phyloP scores from a whole-genome alignment of 2,797 vertebrate species.

The Zenarchopterus dispar region DNA sequence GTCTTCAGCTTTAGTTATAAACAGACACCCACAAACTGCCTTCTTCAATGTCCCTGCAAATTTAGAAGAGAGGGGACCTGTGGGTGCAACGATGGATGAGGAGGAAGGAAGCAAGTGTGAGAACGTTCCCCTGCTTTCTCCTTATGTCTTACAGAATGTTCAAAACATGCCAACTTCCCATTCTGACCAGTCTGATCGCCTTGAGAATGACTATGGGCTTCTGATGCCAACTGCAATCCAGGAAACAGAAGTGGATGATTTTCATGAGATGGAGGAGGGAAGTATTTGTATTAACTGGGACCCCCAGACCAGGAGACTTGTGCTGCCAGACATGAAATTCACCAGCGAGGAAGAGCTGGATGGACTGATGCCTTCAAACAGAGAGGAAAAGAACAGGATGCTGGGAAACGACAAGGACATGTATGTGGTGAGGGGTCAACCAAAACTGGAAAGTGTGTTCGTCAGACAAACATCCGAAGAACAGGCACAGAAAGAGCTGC shows the following conservation, averaged over 20 bases:
- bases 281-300: constrained; percentile 38
- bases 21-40: constrained; percentile 3
- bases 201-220: constrained; percentile 26
- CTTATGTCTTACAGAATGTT: constrained; percentile 33
- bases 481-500: not conserved
- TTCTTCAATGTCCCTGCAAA: constrained; percentile 9
- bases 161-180: not conserved
- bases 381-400: not conserved
- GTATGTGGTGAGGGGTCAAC: not conserved
- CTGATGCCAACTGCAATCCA: not conserved
- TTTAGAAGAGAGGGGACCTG: not conserved
- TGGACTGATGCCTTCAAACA: constrained; percentile 4
- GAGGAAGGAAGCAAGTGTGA: constrained; percentile 13
- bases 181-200: not conserved
- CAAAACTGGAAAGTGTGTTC: constrained; percentile 52
- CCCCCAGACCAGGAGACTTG: constrained; percentile 23
- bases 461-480: constrained; percentile 58
- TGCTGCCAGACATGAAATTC: constrained; percentile 26
- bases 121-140: constrained; percentile 24
- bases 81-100: not conserved
- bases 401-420: constrained; percentile 9
- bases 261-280: constrained; percentile 15
- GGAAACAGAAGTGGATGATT: not conserved
- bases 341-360: not conserved
- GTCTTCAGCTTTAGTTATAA: constrained; percentile 9